phyloP scores from a whole-genome alignment of 2,113 vertebrate species.

The Merops nubicus region DNA sequence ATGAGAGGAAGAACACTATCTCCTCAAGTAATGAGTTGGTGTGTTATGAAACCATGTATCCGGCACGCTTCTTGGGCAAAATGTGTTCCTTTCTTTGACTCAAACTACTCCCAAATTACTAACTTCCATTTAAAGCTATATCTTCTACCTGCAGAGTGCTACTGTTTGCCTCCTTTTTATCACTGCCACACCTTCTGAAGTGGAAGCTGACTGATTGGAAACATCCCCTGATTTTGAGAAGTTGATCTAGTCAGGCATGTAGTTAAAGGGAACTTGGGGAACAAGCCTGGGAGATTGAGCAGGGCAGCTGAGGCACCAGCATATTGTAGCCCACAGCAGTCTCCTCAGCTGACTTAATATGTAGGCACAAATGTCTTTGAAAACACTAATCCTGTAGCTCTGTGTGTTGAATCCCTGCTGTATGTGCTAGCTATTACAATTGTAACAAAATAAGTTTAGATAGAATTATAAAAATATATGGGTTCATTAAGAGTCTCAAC shows the following conservation, averaged over 20 bases:
- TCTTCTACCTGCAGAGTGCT: not conserved
- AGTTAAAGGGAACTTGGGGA: not conserved
- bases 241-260: not conserved
- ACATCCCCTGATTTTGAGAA: not conserved
- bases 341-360: not conserved
- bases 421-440: not conserved
- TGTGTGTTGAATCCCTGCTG: too few relatives aligned
- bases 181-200: not conserved
- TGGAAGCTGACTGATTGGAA: not conserved
- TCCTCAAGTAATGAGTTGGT: conserved; percentile 69
- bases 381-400: not conserved
- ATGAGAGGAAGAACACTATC: conserved; percentile 72
- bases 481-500: not conserved
- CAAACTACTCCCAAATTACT: not conserved
- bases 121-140: not conserved
- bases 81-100: not conserved
- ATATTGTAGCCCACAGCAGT: not conserved
- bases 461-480: not conserved
- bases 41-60: conserved; percentile 21
- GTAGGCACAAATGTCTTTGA: not conserved
- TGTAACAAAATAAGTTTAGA: not conserved
- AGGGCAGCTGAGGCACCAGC: not conserved
- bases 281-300: not conserved
- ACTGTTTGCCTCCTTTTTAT: not conserved
- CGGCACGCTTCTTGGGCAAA: not conserved